Evolutionary conservation across 2,113 vertebrate genomes (phyloP).

Genomic region (Gila orcuttii): DNA sequence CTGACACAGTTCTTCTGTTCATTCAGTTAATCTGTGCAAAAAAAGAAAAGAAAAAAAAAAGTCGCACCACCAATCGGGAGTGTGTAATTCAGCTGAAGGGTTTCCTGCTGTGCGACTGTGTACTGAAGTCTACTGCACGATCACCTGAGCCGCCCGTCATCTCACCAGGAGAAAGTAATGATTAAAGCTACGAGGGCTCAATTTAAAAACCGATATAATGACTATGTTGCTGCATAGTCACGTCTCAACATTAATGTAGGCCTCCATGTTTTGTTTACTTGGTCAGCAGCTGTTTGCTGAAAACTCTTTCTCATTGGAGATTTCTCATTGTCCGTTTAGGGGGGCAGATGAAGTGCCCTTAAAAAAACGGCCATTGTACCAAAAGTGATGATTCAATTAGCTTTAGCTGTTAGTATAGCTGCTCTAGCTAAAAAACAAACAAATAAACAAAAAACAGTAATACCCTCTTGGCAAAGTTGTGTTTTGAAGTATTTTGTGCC

Average conservation of each 20-base stretch:
- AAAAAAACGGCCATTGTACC: background rate
- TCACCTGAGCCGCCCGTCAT: conserved; percentile 46
- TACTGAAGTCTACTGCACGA: conserved; percentile 23
- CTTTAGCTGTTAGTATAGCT: background rate
- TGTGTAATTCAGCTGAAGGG: conserved; percentile 44
- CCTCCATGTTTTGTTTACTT: conserved; percentile 20
- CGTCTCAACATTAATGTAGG: conserved; percentile 37
- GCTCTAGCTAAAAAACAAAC: background rate
- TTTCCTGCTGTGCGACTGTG: conserved; percentile 28
- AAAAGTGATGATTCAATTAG: background rate
- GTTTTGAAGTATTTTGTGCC: background rate
- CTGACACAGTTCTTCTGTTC: conserved; percentile 10
- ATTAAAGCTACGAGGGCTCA: conserved; percentile 41
- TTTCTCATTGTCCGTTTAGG: background rate
- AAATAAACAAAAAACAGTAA: background rate
- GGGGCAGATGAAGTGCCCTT: no score
- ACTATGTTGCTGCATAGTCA: conserved; percentile 10
- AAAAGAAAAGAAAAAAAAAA: background rate
- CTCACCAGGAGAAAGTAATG: conserved; percentile 47
- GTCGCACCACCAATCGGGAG: conserved; percentile 9
- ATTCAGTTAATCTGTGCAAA: conserved; percentile 24
- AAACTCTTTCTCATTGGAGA: background rate
- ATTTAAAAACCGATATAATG: conserved; percentile 52
- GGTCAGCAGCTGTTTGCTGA: conserved; percentile 11
- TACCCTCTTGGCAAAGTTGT: background rate